A percentile compares a stretch with the other conserved stretches of the same genome.
Evolutionary conservation across 2,888 invertebrate genomes (phyloP).

Genomic region (Drosophila leonis): DNA sequence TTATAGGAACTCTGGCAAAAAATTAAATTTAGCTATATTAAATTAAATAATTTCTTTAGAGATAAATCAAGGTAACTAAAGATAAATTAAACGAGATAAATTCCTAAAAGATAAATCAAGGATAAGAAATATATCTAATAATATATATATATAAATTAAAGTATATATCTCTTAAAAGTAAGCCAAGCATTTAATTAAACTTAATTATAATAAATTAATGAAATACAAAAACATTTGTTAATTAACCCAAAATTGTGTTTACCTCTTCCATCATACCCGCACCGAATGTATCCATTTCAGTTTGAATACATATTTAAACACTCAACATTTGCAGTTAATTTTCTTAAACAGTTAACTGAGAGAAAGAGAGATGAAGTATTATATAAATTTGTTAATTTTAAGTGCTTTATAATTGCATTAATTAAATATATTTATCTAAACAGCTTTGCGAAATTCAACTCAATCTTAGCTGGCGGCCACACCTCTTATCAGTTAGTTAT

Average conservation of each 20-base stretch:
- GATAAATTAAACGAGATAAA: no score
- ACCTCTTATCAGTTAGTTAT: constrained; percentile 43
- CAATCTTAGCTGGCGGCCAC: background rate
- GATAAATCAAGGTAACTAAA: no score
- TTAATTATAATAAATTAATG: background rate
- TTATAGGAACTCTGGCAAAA: no score
- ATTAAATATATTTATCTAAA: constrained; percentile 18
- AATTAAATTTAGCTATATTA: no score
- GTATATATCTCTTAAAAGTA: background rate
- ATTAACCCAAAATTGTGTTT: background rate
- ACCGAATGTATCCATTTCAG: background rate
- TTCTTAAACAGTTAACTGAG: background rate
- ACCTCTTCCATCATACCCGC: background rate
- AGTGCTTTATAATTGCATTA: constrained; percentile 26
- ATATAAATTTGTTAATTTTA: background rate
- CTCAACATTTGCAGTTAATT: background rate
- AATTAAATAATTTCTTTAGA: no score
- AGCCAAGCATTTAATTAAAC: background rate
- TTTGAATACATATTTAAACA: background rate
- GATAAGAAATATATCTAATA: background rate
- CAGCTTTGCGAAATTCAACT: constrained; percentile 9
- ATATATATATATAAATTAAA: background rate
- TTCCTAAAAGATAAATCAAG: no score
- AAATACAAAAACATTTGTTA: background rate
- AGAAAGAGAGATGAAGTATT: background rate